These are phyloP conservation scores for Argyresthia goedartella DNA, from an alignment of 2,888 invertebrate genomes.

Conservation along the genomic window DNA sequence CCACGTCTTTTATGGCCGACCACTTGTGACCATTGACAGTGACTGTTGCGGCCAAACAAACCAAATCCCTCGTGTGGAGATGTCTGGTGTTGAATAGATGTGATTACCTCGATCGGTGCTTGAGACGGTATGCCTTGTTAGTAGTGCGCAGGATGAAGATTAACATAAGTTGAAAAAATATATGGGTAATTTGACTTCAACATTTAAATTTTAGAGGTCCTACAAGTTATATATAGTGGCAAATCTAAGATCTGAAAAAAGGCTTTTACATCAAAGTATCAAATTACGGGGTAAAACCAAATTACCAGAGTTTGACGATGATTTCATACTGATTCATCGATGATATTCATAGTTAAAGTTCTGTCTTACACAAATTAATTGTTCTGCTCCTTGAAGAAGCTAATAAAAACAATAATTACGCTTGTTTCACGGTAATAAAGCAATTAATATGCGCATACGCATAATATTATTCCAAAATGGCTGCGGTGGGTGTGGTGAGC, in stretches of 20 bases:
- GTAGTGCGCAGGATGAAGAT: neutral
- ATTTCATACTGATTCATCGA: no score
- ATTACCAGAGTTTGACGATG: no score
- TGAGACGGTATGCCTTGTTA: constrained; percentile 1
- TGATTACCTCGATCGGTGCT: constrained; percentile 22
- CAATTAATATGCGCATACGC: constrained; percentile 45
- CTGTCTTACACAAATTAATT: no score
- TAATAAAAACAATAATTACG: neutral
- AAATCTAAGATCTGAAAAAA: no score
- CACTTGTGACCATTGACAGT: constrained; percentile 46
- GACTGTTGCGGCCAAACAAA: constrained; percentile 33
- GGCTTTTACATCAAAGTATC: no score
- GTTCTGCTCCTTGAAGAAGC: no score
- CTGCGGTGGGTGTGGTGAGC: constrained; percentile 53
- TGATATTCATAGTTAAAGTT: no score
- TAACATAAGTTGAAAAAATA: neutral
- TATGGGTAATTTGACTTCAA: neutral
- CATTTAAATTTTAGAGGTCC: neutral
- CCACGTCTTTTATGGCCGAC: constrained; percentile 44
- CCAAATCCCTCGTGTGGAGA: constrained; percentile 23
- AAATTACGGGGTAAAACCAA: no score
- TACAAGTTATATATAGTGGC: no score
- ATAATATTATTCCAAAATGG: constrained; percentile 39
- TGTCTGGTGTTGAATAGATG: constrained; percentile 30
- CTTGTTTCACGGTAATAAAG: constrained; percentile 21